These are phyloP conservation scores for Sebastiscus tertius DNA, from an alignment of 2,797 vertebrate species.

Conservation along the genomic window DNA sequence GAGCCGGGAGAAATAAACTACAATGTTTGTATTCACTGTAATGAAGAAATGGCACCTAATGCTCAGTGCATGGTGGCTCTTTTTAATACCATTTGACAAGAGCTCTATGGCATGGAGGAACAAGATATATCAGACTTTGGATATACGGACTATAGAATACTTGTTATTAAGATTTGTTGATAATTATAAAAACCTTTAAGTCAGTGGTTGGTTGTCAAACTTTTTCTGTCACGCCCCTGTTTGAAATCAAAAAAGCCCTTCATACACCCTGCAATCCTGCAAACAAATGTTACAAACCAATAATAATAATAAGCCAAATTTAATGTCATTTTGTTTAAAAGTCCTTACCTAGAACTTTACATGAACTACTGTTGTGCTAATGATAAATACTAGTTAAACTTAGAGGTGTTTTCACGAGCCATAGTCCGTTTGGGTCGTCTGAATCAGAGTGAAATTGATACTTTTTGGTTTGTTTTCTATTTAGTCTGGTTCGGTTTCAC, in stretches of 20 bases:
- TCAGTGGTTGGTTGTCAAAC: background rate
- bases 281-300: background rate
- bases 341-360: background rate
- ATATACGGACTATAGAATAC: background rate
- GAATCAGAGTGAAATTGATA: no score
- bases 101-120: background rate
- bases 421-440: no score
- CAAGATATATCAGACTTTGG: background rate
- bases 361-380: background rate
- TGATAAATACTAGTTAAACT: background rate
- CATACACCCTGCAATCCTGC: background rate
- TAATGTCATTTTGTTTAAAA: background rate
- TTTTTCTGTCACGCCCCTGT: background rate
- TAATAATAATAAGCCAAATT: background rate
- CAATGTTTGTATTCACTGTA: background rate
- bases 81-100: background rate
- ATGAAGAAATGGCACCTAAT: conserved; percentile 9
- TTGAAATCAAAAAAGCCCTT: background rate
- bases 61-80: background rate
- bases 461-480: no score
- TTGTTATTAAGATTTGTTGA: background rate
- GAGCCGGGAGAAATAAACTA: conserved; percentile 13
- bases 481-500: no score
- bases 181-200: background rate
- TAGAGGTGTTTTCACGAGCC: no score